A percentile compares a stretch with the other conserved stretches of the same genome.
phyloP scores from a whole-genome alignment of 2,888 invertebrate genomes.

The Euplagia quadripunctaria region DNA sequence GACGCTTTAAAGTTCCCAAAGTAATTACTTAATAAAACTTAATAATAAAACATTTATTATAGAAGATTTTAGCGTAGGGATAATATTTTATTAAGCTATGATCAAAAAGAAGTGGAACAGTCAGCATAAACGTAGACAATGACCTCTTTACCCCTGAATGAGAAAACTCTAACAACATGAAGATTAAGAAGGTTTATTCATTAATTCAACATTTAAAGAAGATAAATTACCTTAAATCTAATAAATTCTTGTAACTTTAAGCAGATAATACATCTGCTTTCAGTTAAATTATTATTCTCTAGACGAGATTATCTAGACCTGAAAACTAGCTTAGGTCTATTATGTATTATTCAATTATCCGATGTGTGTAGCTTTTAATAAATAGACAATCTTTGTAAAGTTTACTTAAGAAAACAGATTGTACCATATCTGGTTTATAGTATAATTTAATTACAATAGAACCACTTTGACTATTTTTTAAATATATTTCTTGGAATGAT shows the following conservation, averaged over 20 bases:
- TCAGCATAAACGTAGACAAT: not conserved
- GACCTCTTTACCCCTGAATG: not conserved
- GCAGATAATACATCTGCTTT: slow-evolving; percentile 42
- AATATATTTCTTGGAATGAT: too few relatives aligned
- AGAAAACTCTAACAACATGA: not conserved
- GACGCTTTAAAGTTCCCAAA: too few relatives aligned
- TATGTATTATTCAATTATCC: slow-evolving; percentile 1
- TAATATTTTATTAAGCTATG: not conserved
- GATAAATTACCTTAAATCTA: slow-evolving; percentile 42
- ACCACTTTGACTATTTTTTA: not conserved
- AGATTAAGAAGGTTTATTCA: slow-evolving; percentile 2
- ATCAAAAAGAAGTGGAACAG: not conserved
- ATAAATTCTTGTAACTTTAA: slow-evolving; percentile 36
- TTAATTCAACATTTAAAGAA: slow-evolving; percentile 23
- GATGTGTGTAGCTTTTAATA: not conserved
- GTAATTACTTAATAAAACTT: too few relatives aligned
- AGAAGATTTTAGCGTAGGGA: too few relatives aligned
- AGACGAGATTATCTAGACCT: slow-evolving; percentile 21
- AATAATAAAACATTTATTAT: too few relatives aligned
- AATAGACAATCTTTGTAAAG: not conserved
- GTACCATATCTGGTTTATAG: not conserved
- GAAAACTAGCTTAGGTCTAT: slow-evolving; percentile 11
- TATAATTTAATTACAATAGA: slow-evolving; percentile 1
- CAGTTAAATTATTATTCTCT: slow-evolving; percentile 33
- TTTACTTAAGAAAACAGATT: not conserved